Evolutionary conservation across 2,888 invertebrate species (phyloP).

Genomic region (Busseola fusca): DNA sequence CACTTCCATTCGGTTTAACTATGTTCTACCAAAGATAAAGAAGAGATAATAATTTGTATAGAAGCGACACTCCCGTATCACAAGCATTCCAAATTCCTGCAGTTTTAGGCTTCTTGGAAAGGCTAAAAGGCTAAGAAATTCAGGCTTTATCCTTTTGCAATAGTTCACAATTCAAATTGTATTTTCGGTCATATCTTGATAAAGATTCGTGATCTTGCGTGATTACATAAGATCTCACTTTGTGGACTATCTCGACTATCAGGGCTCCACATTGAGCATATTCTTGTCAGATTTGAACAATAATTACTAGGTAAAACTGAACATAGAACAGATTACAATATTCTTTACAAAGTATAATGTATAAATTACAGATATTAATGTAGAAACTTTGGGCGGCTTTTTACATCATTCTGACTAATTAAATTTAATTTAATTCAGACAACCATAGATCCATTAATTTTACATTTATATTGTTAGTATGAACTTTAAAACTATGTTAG

Average conservation of each 20-base stretch:
- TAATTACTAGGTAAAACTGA: neutral
- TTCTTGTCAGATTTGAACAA: neutral
- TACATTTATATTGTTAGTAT: no score
- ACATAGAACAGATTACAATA: neutral
- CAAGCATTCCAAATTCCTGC: neutral
- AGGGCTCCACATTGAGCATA: neutral
- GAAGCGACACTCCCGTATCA: neutral
- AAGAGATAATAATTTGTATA: neutral
- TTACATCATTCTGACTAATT: neutral
- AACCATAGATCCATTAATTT: no score
- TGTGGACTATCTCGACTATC: neutral
- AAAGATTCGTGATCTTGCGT: no score
- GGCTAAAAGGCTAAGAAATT: neutral
- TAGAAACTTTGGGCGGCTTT: neutral
- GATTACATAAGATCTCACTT: neutral
- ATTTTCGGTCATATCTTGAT: neutral
- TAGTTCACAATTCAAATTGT: neutral
- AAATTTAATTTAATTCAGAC: no score
- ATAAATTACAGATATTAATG: neutral
- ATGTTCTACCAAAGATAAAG: neutral
- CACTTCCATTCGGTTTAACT: slow-evolving; percentile 11
- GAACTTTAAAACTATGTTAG: no score
- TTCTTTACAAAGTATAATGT: neutral
- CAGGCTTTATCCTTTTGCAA: neutral
- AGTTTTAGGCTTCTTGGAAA: neutral